Percentiles rank a stretch among this genome's conserved stretches.
phyloP scores from a whole-genome alignment of 2,797 vertebrate species.

The Chelidonichthys spinosus region DNA sequence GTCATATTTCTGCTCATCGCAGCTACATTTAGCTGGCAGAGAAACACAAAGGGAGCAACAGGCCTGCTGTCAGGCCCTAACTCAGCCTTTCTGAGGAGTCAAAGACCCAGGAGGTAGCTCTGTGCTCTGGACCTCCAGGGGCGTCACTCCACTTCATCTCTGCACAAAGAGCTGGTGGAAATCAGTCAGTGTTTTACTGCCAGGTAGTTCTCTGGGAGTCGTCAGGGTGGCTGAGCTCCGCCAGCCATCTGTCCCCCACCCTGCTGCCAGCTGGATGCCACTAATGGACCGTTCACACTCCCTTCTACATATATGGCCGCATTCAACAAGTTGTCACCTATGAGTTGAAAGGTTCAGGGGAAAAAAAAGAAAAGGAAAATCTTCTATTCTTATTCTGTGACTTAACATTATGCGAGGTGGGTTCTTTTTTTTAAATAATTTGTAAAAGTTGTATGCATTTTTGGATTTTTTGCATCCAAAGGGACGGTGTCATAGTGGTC shows the following conservation, averaged over 20 bases:
- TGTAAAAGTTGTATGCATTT: too few relatives aligned
- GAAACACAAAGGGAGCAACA: slow-evolving; percentile 33
- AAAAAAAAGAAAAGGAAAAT: too few relatives aligned
- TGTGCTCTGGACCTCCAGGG: slow-evolving; percentile 28
- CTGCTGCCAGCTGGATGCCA: slow-evolving; percentile 4
- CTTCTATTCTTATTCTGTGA: too few relatives aligned
- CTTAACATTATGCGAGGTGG: too few relatives aligned
- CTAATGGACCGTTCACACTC: slow-evolving; percentile 36
- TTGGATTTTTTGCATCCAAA: too few relatives aligned
- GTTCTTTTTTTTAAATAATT: too few relatives aligned
- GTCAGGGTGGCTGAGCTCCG: slow-evolving; percentile 34
- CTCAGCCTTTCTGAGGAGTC: slow-evolving; percentile 21
- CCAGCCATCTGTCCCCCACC: slow-evolving; percentile 54
- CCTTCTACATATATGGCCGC: slow-evolving; percentile 19
- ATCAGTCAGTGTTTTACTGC: slow-evolving; percentile 55
- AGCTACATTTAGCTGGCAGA: slow-evolving; percentile 18
- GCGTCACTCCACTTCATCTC: slow-evolving; percentile 44
- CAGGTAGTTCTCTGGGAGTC: slow-evolving; percentile 66
- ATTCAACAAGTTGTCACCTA: slow-evolving; percentile 49
- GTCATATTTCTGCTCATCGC: slow-evolving; percentile 10
- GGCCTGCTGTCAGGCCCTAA: slow-evolving; percentile 21
- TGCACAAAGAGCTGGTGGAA: slow-evolving; percentile 60
- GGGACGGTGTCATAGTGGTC: too few relatives aligned
- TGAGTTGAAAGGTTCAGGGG: too few relatives aligned
- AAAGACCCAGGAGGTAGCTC: slow-evolving; percentile 45